Percentiles rank a stretch among this genome's conserved stretches.
phyloP scores from a whole-genome alignment of 2,888 invertebrate species.

The Drosophila quinaria region DNA sequence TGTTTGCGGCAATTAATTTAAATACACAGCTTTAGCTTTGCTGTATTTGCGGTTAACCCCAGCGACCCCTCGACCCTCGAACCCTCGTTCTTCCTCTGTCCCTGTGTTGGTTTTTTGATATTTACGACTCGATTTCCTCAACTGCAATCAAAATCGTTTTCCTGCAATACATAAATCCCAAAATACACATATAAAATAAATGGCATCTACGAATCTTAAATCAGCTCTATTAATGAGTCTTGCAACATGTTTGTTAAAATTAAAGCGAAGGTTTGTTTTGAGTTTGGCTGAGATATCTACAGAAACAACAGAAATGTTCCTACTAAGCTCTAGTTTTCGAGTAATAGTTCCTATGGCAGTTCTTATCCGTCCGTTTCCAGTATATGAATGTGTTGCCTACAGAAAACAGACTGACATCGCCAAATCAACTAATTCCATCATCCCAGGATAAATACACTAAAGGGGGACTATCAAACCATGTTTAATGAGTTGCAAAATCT shows the following conservation, averaged over 20 bases:
- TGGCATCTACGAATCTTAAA: neutral
- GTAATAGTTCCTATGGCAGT: no score
- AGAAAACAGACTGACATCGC: no score
- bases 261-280: no score
- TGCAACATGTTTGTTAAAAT: neutral
- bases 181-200: slow-evolving; percentile 5
- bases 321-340: no score
- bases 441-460: no score
- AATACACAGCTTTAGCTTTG: slow-evolving; percentile 75
- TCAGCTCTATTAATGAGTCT: neutral
- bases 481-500: no score
- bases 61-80: slow-evolving; percentile 11
- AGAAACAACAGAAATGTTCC: no score
- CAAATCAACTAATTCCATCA: no score
- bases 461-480: no score
- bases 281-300: no score
- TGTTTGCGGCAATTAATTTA: slow-evolving; percentile 82
- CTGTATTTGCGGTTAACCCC: slow-evolving; percentile 81
- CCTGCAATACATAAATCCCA: neutral
- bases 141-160: slow-evolving; percentile 14
- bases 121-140: slow-evolving; percentile 42
- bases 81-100: neutral
- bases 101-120: slow-evolving; percentile 24
- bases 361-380: no score
- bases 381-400: no score